Percentiles rank a stretch among this genome's conserved stretches.
phyloP scores from a whole-genome alignment of 2,888 invertebrate genomes.

The Scrobipalpa atriplicella region DNA sequence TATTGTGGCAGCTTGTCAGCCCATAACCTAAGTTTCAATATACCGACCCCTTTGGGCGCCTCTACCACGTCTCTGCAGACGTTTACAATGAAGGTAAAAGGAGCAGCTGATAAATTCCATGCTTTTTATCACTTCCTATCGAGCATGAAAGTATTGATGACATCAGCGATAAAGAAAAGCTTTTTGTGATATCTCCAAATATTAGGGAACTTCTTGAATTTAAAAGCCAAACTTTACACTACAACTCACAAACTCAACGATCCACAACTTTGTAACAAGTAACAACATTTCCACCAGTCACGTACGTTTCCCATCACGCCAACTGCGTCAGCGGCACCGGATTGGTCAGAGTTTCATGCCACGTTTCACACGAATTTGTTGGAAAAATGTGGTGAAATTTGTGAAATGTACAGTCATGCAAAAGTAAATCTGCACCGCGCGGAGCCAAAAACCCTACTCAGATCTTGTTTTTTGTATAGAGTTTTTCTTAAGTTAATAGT shows the following conservation, averaged over 20 bases:
- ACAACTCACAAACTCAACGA: background rate
- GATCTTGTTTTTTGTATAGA: background rate
- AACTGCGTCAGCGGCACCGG: slow-evolving; percentile 10
- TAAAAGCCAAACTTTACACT: background rate
- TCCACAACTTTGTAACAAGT: slow-evolving; percentile 2
- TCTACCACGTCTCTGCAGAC: too few species aligned
- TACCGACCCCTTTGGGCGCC: too few species aligned
- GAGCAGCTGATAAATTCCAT: too few species aligned
- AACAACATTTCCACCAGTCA: background rate
- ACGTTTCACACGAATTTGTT: slow-evolving; percentile 9
- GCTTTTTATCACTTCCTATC: too few species aligned
- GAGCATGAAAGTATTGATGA: too few species aligned
- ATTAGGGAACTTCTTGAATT: background rate
- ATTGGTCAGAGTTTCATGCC: background rate
- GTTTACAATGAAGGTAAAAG: too few species aligned
- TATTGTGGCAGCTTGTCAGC: too few species aligned
- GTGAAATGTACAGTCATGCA: background rate
- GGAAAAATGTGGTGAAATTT: background rate
- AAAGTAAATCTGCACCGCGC: too few species aligned
- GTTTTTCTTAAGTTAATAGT: background rate
- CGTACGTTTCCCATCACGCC: background rate
- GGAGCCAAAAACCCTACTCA: too few species aligned
- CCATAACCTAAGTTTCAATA: too few species aligned
- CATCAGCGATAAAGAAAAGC: background rate
- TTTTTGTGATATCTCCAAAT: background rate